Evolutionary conservation across 2,113 vertebrate species (phyloP).

Genomic region (Chroicocephalus ridibundus): DNA sequence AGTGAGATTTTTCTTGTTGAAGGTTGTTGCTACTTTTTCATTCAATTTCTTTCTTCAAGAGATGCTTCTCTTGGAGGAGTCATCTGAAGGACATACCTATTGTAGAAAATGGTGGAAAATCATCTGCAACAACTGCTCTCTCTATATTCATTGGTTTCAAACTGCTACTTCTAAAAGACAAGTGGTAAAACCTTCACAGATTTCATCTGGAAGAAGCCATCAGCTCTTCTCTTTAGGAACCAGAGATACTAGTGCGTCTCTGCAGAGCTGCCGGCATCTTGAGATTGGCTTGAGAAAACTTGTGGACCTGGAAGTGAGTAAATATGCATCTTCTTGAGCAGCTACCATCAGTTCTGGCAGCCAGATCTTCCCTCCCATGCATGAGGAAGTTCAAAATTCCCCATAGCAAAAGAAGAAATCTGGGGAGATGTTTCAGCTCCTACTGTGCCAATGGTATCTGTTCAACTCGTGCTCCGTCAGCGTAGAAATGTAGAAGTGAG

Average conservation of each 20-base stretch:
- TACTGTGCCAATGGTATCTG: rapidly evolving
- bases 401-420: background rate
- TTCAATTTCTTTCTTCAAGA: background rate
- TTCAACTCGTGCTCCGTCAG: background rate
- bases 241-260: background rate
- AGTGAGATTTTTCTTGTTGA: background rate
- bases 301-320: background rate
- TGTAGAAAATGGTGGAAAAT: background rate
- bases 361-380: background rate
- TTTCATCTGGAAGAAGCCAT: background rate
- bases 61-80: background rate
- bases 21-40: background rate
- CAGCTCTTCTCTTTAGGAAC: background rate
- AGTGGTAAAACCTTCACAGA: background rate
- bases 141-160: background rate
- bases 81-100: background rate
- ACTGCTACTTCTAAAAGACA: background rate
- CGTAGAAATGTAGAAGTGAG: background rate
- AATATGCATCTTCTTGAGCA: background rate
- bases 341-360: background rate
- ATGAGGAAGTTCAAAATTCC: background rate
- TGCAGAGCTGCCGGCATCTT: background rate
- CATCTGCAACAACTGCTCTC: background rate
- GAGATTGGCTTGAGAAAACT: background rate
- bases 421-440: background rate